Evolutionary conservation across 1,140 invertebrate genomes (phyloP), one percentile per base, ranked within the genome.

Genomic region (Lordiphosa collinella): DNA sequence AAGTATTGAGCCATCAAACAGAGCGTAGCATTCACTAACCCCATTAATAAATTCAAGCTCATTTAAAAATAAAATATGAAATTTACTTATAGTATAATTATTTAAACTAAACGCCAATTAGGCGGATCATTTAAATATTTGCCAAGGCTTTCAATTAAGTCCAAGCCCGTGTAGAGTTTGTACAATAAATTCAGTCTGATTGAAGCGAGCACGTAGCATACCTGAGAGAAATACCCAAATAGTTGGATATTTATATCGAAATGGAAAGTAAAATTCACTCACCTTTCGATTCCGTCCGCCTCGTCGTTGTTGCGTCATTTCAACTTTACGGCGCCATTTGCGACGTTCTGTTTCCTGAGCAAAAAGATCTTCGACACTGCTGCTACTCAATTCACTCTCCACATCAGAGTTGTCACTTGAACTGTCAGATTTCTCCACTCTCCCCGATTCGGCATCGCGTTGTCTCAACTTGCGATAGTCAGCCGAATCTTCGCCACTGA

Each of bases 331-430:
- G 10, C 58, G 79, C 63, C 58, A 84, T 5, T 67, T 63, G 14
- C 62, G 44, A 3, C 72, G 59, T 13, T 61, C 65, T 22, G 67
- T 43, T 46, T 82, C 67, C 8, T 36, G 40, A 16, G 44, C 50
- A 11, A 84, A 82, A 2, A 82, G 37, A 64, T 82, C 68, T 32
- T 82, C 78, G 6, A 72, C 67, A 43, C 76, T 82, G 54, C 76
- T 82, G 54, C 57, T 76, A 55, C 57, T 75, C 13, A 47, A 47
- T 37, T 62, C 36, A 9, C 41, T 37, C 12, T 47, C 49, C 35
- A 40, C 66, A 5, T 58, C 58, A 10, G 78, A 82, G 22, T 63
- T 79, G 11, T 35, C 68, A 25, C 55, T 63, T 12, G 55, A 59
- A n/a, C 53, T 63, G 36, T 31, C 46, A 0, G 35, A 48, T 18